Percentiles rank a stretch among this genome's conserved stretches.
Evolutionary conservation across 1,140 invertebrate genomes (phyloP).

Genomic region (Drosophila subpulchrella): DNA sequence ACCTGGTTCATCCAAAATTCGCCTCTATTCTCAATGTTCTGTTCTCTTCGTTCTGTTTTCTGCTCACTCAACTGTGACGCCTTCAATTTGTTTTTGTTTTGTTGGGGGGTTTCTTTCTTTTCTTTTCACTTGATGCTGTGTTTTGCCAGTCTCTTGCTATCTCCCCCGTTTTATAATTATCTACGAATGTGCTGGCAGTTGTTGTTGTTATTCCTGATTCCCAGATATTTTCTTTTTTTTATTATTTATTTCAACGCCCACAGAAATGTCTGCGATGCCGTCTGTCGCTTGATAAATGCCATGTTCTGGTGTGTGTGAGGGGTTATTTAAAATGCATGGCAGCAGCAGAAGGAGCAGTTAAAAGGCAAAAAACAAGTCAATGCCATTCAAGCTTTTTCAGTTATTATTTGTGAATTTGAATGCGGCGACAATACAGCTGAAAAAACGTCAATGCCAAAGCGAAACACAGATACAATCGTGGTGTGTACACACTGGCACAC

Average conservation of each 20-base stretch:
- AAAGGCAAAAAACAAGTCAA: slow-evolving; percentile 42
- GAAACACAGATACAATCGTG: not conserved
- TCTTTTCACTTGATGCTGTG: slow-evolving; percentile 16
- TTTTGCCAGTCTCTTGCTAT: slow-evolving; percentile 27
- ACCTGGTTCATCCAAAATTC: slow-evolving; percentile 2
- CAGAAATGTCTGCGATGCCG: slow-evolving; percentile 39
- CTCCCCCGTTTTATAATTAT: slow-evolving; percentile 51
- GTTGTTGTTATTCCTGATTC: slow-evolving; percentile 23
- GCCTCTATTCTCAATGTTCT: slow-evolving; percentile 1
- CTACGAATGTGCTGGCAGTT: slow-evolving; percentile 37
- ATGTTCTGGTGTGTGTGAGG: not conserved
- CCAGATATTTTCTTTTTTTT: slow-evolving; percentile 19
- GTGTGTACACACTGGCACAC: slow-evolving; percentile 41
- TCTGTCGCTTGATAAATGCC: slow-evolving; percentile 39
- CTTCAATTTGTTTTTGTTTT: slow-evolving; percentile 62
- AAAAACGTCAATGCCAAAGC: slow-evolving; percentile 12
- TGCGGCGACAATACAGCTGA: slow-evolving; percentile 30
- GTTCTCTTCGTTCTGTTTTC: slow-evolving; percentile 1
- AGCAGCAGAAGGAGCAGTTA: slow-evolving; percentile 12
- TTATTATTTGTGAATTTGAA: slow-evolving; percentile 52
- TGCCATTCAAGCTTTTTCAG: slow-evolving; percentile 43
- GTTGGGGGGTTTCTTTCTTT: not conserved
- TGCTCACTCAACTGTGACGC: slow-evolving; percentile 68
- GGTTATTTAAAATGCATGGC: slow-evolving; percentile 19
- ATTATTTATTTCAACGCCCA: slow-evolving; percentile 26